A percentile compares a stretch with the other conserved stretches of the same genome.
These are phyloP conservation scores for Amphiprion clarkii DNA, from an alignment of 2,797 vertebrate genomes.

Conservation along the genomic window DNA sequence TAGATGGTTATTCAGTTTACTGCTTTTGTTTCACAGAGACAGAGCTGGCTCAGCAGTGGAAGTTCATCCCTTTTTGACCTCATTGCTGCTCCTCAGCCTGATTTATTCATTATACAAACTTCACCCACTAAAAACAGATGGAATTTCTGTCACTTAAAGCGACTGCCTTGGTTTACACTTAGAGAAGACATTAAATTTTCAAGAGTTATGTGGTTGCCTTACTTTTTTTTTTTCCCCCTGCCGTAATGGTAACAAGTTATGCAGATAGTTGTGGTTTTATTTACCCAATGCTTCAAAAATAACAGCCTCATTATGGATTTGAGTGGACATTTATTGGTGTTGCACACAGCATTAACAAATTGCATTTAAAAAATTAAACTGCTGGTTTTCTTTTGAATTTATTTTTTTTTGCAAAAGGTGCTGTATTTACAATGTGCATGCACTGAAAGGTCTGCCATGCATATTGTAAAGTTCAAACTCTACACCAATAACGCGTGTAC, in stretches of 20 bases:
- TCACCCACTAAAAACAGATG: constrained; percentile 53
- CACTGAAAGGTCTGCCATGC: no score
- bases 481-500: no score
- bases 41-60: constrained; percentile 43
- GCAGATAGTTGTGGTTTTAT: constrained; percentile 1
- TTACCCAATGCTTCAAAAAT: background rate
- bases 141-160: constrained; percentile 19
- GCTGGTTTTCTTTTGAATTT: no score
- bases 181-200: constrained; percentile 16
- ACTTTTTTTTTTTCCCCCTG: background rate
- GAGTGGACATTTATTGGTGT: no score
- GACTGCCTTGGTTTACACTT: constrained; percentile 7
- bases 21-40: constrained; percentile 60
- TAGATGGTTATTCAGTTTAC: constrained; percentile 62
- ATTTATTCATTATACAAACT: constrained; percentile 64
- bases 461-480: no score
- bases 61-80: constrained; percentile 58
- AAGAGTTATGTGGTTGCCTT: constrained; percentile 8
- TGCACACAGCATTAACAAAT: no score
- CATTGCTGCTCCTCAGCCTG: constrained; percentile 47
- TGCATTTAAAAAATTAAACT: no score
- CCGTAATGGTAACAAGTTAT: background rate
- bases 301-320: background rate
- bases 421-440: no score
- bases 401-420: no score